These are phyloP conservation scores for Limenitis camilla DNA, from an alignment of 2,888 invertebrate species.

Conservation along the genomic window DNA sequence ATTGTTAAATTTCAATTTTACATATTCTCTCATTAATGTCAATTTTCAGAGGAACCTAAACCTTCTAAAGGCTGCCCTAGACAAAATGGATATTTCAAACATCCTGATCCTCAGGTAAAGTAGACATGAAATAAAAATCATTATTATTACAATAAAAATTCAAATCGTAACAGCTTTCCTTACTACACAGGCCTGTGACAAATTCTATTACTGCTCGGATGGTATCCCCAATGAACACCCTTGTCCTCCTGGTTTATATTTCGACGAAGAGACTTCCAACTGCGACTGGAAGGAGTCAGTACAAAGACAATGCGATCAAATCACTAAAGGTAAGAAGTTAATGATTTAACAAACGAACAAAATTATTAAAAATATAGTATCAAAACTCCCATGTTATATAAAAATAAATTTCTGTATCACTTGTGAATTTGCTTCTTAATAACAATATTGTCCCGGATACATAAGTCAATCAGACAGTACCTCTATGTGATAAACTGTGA, in stretches of 20 bases:
- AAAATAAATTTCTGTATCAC: background rate
- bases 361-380: background rate
- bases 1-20: background rate
- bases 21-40: background rate
- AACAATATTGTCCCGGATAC: too few relatives aligned
- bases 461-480: too few relatives aligned
- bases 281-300: conserved; percentile 84
- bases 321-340: conserved; percentile 54
- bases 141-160: background rate
- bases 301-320: conserved; percentile 57
- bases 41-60: conserved; percentile 79
- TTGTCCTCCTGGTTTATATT: conserved; percentile 84
- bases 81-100: conserved; percentile 85
- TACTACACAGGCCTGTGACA: conserved; percentile 76
- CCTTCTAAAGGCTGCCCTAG: conserved; percentile 83
- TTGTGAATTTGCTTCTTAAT: too few relatives aligned
- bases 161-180: background rate
- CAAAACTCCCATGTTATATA: background rate
- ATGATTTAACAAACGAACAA: background rate
- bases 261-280: conserved; percentile 81
- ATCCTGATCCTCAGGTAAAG: conserved; percentile 77
- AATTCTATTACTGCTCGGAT: conserved; percentile 86
- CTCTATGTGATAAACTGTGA: too few relatives aligned
- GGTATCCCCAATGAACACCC: conserved; percentile 79
- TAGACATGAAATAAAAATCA: background rate